Percentiles rank a stretch among this genome's conserved stretches.
Conservation (phyloP, 2,113 vertebrate genomes). For the Mustela nigripes region DNA sequence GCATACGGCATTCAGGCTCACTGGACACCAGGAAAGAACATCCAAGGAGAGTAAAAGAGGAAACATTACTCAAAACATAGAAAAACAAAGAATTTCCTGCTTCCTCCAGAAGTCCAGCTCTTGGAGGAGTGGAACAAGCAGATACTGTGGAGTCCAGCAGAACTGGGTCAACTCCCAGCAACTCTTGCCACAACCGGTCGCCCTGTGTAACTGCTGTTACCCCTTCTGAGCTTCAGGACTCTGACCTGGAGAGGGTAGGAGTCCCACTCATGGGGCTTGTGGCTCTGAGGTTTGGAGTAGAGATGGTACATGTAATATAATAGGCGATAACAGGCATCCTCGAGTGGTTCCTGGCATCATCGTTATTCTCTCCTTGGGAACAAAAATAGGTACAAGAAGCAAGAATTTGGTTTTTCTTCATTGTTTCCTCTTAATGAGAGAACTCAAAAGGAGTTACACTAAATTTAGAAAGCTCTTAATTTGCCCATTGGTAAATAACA, state of each 20-base stretch:
- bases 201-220: fast-evolving
- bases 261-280: neutral
- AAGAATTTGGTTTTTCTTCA: neutral
- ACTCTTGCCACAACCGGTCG: neutral
- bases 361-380: neutral
- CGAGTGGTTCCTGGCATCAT: neutral
- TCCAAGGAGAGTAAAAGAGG: neutral
- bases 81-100: neutral
- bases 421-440: neutral
- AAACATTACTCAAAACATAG: neutral
- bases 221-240: neutral
- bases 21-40: neutral
- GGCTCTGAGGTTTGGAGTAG: neutral
- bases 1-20: neutral
- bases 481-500: neutral
- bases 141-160: neutral
- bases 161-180: neutral
- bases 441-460: conserved; percentile 40
- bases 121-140: neutral
- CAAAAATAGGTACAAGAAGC: neutral
- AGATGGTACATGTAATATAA: neutral
- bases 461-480: conserved; percentile 24
- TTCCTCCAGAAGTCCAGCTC: neutral
- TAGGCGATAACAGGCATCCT: neutral
- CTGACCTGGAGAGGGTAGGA: too few species aligned